A percentile compares a stretch with the other conserved stretches of the same genome.
Evolutionary conservation across 92 coral and sea anemone genomes (phyloP).

Genomic region (Ricordea florida): DNA sequence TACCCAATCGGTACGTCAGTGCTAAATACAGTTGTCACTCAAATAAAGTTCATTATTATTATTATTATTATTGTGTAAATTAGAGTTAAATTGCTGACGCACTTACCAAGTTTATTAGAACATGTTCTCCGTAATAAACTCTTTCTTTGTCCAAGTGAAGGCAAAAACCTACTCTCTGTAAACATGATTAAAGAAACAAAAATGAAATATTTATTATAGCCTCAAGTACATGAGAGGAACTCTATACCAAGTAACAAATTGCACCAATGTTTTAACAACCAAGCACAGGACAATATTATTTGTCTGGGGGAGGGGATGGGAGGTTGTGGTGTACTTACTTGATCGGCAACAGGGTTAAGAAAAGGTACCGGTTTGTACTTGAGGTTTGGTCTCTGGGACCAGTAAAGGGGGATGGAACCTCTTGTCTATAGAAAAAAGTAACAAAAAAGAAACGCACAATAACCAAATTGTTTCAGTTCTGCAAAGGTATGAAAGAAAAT

Average conservation of each 20-base stretch:
- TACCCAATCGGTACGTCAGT: too few species aligned
- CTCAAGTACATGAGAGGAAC: neutral
- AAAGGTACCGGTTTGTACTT: conserved; percentile 89
- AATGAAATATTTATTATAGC: neutral
- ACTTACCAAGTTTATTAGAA: conserved; percentile 87
- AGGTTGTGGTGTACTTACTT: conserved; percentile 82
- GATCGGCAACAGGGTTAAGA: conserved; percentile 76
- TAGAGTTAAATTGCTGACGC: neutral
- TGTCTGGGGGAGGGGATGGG: too few species aligned
- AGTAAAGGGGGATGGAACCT: conserved; percentile 95
- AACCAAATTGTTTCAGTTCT: neutral
- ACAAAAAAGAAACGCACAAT: neutral
- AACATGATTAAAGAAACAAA: neutral
- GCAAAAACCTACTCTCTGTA: conserved; percentile 85
- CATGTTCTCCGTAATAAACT: conserved; percentile 90
- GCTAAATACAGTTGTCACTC: too few species aligned
- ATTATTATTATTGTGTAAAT: neutral
- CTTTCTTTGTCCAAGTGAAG: conserved; percentile 92
- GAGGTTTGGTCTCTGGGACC: conserved; percentile 97
- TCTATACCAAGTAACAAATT: too few species aligned
- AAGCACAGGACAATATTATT: too few species aligned
- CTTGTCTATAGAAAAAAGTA: conserved; percentile 60
- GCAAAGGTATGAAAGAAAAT: too few species aligned
- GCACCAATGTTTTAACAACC: too few species aligned
- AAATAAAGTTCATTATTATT: neutral